These are phyloP conservation scores for Craterocephalus amniculus DNA, from an alignment of 2,797 vertebrate genomes.

Conservation along the genomic window DNA sequence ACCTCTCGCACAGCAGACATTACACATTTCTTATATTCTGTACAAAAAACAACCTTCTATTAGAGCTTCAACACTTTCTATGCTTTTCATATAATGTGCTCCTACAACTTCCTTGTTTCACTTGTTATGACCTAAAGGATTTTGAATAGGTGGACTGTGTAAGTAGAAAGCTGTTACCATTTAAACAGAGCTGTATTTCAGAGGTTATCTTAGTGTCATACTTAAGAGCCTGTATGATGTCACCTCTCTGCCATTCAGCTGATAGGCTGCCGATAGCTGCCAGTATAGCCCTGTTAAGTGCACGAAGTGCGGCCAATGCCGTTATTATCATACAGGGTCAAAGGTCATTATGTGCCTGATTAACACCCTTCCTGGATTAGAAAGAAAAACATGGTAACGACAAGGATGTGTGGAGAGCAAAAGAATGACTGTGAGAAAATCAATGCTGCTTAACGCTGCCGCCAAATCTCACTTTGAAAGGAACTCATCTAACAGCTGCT, in stretches of 20 bases:
- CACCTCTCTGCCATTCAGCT: slow-evolving; percentile 48
- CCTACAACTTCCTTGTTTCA: neutral
- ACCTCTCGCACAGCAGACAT: neutral
- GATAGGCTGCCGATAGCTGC: slow-evolving; percentile 49
- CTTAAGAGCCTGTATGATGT: slow-evolving; percentile 60
- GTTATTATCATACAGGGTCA: slow-evolving; percentile 23
- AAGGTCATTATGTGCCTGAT: slow-evolving; percentile 30
- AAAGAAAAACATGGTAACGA: slow-evolving; percentile 20
- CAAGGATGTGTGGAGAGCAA: neutral
- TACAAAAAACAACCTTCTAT: slow-evolving; percentile 11
- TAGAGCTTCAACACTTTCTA: slow-evolving; percentile 11
- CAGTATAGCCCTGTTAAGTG: slow-evolving; percentile 25
- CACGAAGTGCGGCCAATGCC: slow-evolving; percentile 21
- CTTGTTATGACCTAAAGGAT: neutral
- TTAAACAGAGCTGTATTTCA: slow-evolving; percentile 33
- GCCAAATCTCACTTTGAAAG: slow-evolving; percentile 22
- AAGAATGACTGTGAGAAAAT: slow-evolving; percentile 18
- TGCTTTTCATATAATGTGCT: neutral
- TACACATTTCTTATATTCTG: slow-evolving; percentile 1
- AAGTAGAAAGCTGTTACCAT: slow-evolving; percentile 31
- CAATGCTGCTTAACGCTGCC: neutral
- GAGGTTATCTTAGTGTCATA: slow-evolving; percentile 55
- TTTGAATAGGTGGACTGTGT: slow-evolving; percentile 16
- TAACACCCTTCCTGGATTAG: slow-evolving; percentile 39
- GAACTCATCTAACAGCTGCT: slow-evolving; percentile 41